Evolutionary conservation across 2,113 vertebrate species (phyloP), one percentile per base, ranked within the genome.

Genomic region (Sebastes fasciatus): DNA sequence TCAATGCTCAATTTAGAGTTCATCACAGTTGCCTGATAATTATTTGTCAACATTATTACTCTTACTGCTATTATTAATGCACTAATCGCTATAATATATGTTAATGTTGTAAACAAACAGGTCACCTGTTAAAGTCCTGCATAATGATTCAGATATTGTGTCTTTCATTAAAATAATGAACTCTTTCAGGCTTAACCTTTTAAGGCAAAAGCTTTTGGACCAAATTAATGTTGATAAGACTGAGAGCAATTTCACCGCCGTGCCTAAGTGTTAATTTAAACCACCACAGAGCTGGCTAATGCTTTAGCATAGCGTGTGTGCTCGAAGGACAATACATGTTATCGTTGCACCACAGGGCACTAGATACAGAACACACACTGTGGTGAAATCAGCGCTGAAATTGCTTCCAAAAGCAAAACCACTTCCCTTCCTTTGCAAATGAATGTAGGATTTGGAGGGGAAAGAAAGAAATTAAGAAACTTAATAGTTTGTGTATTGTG

Each of bases 351-450:
- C 19, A 84, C 74, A 73, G 54, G 69, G 68, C 34, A 17, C 60
- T 74, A 78, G 67, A 85, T 79, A 79, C 68, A 75, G 80, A 83
- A 80, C 45, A 19, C 6, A 19, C 12, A 16, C 34, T 34, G 6
- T 62, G 66, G 52, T 71, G 19, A 84, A 80, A 54, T 67, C 40
- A 9, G 2, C 23, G 43, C 45, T 21, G 13, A 69, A 79, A 61
- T 71, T 57, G 58, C 42, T 74, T 91, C 71, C 19, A 77, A 87
- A 83, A 83, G n/a, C 45, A 86, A 74, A 87, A 77, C 21, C 62
- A 49, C 66, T 79, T 73, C 65, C 23, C 2, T 34, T 66, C 23
- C 45, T 21, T 72, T 26, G 40, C 76, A 72, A 82, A 34, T 34
- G 34, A 88, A 77, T 76, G 69, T 74, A 86, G 17, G 23, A 54